These are phyloP conservation scores for Leptopilina drosophilae DNA, from an alignment of 2,888 invertebrate species.

Conservation along the genomic window DNA sequence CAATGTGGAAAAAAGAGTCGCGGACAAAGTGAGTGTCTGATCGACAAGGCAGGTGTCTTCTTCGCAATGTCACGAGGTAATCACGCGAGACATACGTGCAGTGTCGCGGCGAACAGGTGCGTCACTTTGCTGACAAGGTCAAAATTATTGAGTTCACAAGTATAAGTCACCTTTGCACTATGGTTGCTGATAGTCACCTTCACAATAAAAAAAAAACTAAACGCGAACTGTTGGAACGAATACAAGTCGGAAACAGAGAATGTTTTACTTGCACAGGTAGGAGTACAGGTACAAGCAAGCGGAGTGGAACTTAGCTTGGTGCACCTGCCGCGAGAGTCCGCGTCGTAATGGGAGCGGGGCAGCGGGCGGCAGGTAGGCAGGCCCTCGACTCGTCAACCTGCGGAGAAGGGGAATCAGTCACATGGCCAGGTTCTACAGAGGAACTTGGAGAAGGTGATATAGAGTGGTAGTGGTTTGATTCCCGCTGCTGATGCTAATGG, in stretches of 20 bases:
- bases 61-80: slow-evolving; percentile 37
- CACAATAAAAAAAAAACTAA: slow-evolving; percentile 8
- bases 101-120: slow-evolving; percentile 14
- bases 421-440: slow-evolving; percentile 71
- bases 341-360: slow-evolving; percentile 77
- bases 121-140: slow-evolving; percentile 27
- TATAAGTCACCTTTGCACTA: slow-evolving; percentile 34
- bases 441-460: slow-evolving; percentile 55
- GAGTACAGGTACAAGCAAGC: slow-evolving; percentile 61
- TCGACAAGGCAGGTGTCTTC: slow-evolving; percentile 33
- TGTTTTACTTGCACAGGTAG: neutral
- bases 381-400: slow-evolving; percentile 74
- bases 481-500: slow-evolving; percentile 43
- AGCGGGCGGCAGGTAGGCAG: slow-evolving; percentile 77
- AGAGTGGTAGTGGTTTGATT: slow-evolving; percentile 35
- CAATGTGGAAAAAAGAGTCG: no score
- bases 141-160: slow-evolving; percentile 9
- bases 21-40: neutral
- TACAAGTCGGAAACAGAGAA: slow-evolving; percentile 17
- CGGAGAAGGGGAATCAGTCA: slow-evolving; percentile 76
- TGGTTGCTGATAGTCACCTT: neutral
- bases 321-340: slow-evolving; percentile 77
- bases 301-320: slow-evolving; percentile 74
- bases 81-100: slow-evolving; percentile 34
- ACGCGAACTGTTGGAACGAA: slow-evolving; percentile 12